Base-by-base conservation (phyloP, 2,113 vertebrate species). In the Phodopus roborovskii region DNA sequence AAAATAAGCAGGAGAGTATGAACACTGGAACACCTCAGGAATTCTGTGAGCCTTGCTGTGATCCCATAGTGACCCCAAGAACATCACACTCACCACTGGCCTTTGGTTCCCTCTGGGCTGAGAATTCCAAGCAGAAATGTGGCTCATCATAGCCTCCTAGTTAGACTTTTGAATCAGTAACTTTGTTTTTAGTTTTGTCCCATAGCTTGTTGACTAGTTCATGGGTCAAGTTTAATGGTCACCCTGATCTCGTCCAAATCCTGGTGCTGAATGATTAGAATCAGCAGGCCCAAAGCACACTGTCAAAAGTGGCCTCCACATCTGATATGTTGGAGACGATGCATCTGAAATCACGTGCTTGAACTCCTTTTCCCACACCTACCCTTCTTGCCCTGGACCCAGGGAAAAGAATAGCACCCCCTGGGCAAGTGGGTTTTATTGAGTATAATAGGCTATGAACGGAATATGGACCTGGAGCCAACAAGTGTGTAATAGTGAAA, bases 11-110 rank as follows among this genome's bases (percentile, higher is more conserved):
- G 19, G 7, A 1, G 3, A 30, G 6, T 48, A 20, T 15, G 26
- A n/a, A 15, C 24, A 7, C 42, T 19, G 48, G 0, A 50, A 3
- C 2, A n/a, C 10, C 42, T 20, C 5, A n/a, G 62, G 42, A 66
- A 45, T n/a, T 78, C 20, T 71, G 42, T n/a, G 2, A 16, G 12
- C 15, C 15, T 13, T 33, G n/a, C 12, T 11, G 13, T 89, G 60
- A 10, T 42, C 7, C 6, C 19, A 28, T 7, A 4, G 7, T 2
- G 22, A 0, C 45, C 42, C 17, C 9, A 66, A 22, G n/a, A 58
- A 45, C 1, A 3, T 39, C 19, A 10, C 7, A 12, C 79, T 74
- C 13, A 28, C 9, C 48, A 12, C 2, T 39, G 15, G n/a, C 78
- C 36, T 50, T 56, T 50, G 30, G 6, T 30, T 90, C 42, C 45